Conservation (phyloP, 2,888 invertebrate genomes). For the Alloplasta piceator region DNA sequence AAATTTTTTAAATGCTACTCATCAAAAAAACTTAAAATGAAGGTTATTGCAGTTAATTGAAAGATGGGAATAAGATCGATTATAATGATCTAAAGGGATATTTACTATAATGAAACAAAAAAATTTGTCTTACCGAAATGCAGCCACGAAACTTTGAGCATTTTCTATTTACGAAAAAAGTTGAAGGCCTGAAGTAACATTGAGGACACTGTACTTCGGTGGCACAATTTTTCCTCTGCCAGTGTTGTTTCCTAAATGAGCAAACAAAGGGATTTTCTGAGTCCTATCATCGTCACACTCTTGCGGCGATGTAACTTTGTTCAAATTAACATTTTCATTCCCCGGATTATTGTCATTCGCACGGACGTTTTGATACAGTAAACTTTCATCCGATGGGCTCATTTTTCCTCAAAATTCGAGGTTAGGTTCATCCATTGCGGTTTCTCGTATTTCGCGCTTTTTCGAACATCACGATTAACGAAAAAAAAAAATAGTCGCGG, state of each 20-base stretch:
- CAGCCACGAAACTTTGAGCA: too few relatives aligned
- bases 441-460: background rate
- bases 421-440: slow-evolving; percentile 52
- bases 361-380: slow-evolving; percentile 47
- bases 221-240: background rate
- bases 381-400: slow-evolving; percentile 56
- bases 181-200: slow-evolving; percentile 11
- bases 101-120: too few relatives aligned
- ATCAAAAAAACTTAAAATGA: too few relatives aligned
- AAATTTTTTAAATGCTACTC: too few relatives aligned
- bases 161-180: too few relatives aligned
- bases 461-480: background rate
- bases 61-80: too few relatives aligned
- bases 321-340: slow-evolving; percentile 15
- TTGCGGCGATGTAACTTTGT: slow-evolving; percentile 29
- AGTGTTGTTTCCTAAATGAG: slow-evolving; percentile 1
- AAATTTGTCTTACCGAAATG: too few relatives aligned
- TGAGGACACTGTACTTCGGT: background rate
- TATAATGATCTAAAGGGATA: too few relatives aligned
- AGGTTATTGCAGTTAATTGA: too few relatives aligned
- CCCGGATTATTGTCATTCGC: slow-evolving; percentile 27
- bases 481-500: background rate
- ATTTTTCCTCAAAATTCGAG: slow-evolving; percentile 58
- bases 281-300: slow-evolving; percentile 24
- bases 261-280: background rate